These are phyloP conservation scores for Lordiphosa clarofinis DNA, from an alignment of 1,140 invertebrate species.

Conservation along the genomic window DNA sequence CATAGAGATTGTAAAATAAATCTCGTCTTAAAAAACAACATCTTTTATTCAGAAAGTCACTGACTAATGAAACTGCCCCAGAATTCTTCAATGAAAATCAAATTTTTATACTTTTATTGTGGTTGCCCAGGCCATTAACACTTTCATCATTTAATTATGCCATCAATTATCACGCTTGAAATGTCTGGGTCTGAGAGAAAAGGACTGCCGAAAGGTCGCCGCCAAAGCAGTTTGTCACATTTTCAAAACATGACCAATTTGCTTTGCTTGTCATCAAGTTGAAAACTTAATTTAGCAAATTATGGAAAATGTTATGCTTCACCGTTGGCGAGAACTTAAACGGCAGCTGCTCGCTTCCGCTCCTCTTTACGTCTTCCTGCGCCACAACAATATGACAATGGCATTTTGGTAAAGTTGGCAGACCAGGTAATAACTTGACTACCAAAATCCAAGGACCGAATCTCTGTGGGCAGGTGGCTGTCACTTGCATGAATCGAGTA, in stretches of 20 bases:
- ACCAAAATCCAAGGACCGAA: conserved; percentile 6
- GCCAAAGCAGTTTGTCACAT: conserved; percentile 4
- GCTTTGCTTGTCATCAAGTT: conserved; percentile 45
- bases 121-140: conserved; percentile 4
- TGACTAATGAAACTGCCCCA: no score
- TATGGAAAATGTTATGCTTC: conserved; percentile 48
- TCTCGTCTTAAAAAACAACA: no score
- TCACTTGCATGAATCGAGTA: conserved; percentile 7
- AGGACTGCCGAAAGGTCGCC: conserved; percentile 1
- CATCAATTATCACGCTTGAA: conserved; percentile 25
- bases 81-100: neutral
- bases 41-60: no score
- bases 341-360: conserved; percentile 10
- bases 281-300: conserved; percentile 64
- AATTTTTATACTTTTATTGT: conserved; percentile 10
- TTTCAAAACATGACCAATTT: conserved; percentile 37
- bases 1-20: no score
- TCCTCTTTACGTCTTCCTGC: neutral
- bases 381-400: conserved; percentile 39
- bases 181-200: neutral
- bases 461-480: conserved; percentile 3
- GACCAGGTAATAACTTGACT: conserved; percentile 57
- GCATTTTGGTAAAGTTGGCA: conserved; percentile 26
- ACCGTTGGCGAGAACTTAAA: conserved; percentile 45
- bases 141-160: conserved; percentile 41